Evolutionary conservation across 2,113 vertebrate species (phyloP).

Genomic region (Anoplopoma fimbria): DNA sequence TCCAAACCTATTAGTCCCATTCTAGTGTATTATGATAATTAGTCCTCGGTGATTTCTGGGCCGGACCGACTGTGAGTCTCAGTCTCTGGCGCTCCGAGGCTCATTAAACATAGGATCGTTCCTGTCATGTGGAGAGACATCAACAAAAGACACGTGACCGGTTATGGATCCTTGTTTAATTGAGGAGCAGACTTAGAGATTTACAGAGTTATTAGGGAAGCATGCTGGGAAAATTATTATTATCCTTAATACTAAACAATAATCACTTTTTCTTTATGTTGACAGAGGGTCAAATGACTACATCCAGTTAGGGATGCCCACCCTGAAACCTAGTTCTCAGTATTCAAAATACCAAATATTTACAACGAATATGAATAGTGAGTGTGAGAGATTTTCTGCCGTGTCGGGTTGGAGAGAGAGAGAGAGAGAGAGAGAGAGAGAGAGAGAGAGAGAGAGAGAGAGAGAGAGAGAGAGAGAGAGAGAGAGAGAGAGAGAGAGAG

Average conservation of each 20-base stretch:
- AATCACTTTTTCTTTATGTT: neutral
- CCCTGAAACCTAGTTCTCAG: too few species aligned
- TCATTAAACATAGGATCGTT: conserved; percentile 59
- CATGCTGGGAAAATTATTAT: neutral
- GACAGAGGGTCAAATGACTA: neutral
- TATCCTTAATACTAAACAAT: neutral
- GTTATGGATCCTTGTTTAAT: conserved; percentile 13
- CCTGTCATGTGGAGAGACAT: conserved; percentile 20
- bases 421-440: too few species aligned
- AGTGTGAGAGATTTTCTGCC: too few species aligned
- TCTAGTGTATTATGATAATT: conserved; percentile 45
- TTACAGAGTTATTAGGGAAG: neutral
- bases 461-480: too few species aligned
- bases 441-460: too few species aligned
- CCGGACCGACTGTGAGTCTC: conserved; percentile 24
- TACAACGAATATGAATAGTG: too few species aligned
- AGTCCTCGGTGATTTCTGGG: conserved; percentile 34
- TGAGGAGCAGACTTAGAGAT: neutral
- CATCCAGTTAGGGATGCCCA: too few species aligned
- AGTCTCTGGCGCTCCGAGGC: conserved; percentile 9
- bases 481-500: too few species aligned
- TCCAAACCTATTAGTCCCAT: conserved; percentile 49
- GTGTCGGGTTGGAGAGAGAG: too few species aligned
- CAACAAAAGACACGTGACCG: conserved; percentile 1
- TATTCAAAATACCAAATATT: too few species aligned